These are phyloP conservation scores for Plusia festucae DNA, from an alignment of 2,888 invertebrate species.

Conservation along the genomic window DNA sequence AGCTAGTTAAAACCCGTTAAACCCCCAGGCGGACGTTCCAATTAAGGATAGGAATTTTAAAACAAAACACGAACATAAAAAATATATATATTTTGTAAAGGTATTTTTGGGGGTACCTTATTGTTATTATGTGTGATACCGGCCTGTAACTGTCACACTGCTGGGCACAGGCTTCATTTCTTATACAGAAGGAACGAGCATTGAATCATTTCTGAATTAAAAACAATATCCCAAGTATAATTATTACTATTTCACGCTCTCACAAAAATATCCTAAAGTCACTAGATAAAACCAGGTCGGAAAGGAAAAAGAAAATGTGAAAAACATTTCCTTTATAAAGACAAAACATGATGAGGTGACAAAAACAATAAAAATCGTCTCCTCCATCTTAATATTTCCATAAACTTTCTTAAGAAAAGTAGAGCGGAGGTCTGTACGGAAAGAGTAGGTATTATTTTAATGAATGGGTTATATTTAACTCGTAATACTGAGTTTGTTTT, in stretches of 20 bases:
- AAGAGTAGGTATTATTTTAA: slow-evolving; percentile 7
- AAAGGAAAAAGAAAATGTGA: slow-evolving; percentile 14
- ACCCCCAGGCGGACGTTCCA: background rate
- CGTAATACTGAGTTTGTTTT: background rate
- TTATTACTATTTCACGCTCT: no score
- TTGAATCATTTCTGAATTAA: no score
- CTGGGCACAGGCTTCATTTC: no score
- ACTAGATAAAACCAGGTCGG: background rate
- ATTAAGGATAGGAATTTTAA: background rate
- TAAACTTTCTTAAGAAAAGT: slow-evolving; percentile 20
- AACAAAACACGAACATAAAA: no score
- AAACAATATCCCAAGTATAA: no score
- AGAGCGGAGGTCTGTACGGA: slow-evolving; percentile 16
- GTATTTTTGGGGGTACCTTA: no score
- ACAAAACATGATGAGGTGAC: slow-evolving; percentile 18
- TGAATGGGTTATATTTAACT: background rate
- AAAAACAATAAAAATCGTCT: slow-evolving; percentile 28
- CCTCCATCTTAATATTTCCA: slow-evolving; percentile 7
- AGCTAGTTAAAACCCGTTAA: background rate
- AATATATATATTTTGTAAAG: no score
- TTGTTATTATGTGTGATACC: no score
- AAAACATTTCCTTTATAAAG: slow-evolving; percentile 5
- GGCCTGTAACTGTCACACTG: no score
- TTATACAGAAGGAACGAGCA: no score
- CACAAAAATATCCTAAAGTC: no score